phyloP scores from a whole-genome alignment of 2,113 vertebrate genomes.

The Dryoscopus gambensis region DNA sequence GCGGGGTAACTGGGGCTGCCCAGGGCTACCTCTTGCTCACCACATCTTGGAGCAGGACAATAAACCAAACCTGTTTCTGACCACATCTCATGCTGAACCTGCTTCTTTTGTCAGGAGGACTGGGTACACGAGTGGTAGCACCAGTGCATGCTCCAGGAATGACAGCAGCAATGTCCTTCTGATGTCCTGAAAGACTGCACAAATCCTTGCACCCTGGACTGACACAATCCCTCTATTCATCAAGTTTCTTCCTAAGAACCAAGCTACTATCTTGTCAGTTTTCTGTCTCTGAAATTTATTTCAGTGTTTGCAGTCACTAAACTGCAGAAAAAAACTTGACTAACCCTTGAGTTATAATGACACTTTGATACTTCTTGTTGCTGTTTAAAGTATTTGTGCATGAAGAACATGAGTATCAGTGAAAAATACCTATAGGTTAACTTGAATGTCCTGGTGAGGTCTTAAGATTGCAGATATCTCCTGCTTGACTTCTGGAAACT shows the following conservation, averaged over 20 bases:
- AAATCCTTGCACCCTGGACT: background rate
- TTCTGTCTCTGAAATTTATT: background rate
- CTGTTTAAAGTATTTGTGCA: background rate
- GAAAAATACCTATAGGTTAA: background rate
- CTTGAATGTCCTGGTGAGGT: background rate
- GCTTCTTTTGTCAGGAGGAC: background rate
- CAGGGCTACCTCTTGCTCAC: background rate
- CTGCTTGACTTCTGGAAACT: background rate
- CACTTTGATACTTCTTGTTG: background rate
- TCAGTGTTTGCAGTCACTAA: background rate
- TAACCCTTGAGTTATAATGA: background rate
- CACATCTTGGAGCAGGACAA: background rate
- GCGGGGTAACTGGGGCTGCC: background rate
- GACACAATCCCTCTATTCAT: background rate
- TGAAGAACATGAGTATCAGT: background rate
- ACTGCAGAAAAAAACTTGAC: background rate
- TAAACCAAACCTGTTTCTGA: background rate
- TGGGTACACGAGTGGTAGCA: background rate
- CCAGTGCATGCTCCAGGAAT: rapidly evolving
- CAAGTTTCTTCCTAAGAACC: background rate
- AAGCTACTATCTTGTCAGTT: background rate
- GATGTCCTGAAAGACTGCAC: background rate
- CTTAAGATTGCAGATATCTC: background rate
- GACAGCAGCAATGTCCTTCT: rapidly evolving
- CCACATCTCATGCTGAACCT: background rate